Base-by-base conservation (phyloP, 2,113 vertebrate genomes). In the Camelus dromedarius region DNA sequence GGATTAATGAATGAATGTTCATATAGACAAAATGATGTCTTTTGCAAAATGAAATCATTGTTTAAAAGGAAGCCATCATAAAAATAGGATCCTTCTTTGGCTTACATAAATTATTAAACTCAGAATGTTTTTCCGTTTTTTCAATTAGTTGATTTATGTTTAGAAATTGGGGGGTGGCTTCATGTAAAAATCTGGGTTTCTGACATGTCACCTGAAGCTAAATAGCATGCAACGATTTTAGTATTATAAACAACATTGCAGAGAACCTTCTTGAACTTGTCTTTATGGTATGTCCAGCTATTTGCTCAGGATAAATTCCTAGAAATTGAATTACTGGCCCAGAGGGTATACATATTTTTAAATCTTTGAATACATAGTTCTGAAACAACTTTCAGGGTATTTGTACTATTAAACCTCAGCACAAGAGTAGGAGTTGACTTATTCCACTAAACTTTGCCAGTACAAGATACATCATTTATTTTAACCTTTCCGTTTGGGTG, bases 31-130 rank as follows among this genome's bases (percentile, higher is more conserved):
- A 95, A 46, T 48, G 48, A 67, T 32, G 8, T 14, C 8, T 0
- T 93, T 95, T 87, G 48, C 42, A 82, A 82, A 95, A 91, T 64
- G 35, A 82, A 93, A 58, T 58, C 4, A 28, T 64, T 64, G 46
- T 84, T 83, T 77, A 62, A 69, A 90, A 91, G 69, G 62, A 75
- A 83, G 4, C 11, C 14, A 12, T 81, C 32, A 70, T 38, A 94
- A 72, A 73, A 85, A 60, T 52, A 69, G 38, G 18, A 69, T 80
- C 6, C 18, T 30, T 82, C 32, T 88, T 79, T 73, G 46, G 11
- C 24, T 5, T 9, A 11, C 19, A 46, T 48, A 46, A 75, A 38
- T 76, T 52, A 64, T 72, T 88, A 91, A 67, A 56, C 28, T 60
- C 30, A 91, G 42, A 94, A 70, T 42, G 9, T 32, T 35, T 79